These are phyloP conservation scores for Vireo griseus DNA, from an alignment of 2,797 vertebrate species.

Conservation along the genomic window DNA sequence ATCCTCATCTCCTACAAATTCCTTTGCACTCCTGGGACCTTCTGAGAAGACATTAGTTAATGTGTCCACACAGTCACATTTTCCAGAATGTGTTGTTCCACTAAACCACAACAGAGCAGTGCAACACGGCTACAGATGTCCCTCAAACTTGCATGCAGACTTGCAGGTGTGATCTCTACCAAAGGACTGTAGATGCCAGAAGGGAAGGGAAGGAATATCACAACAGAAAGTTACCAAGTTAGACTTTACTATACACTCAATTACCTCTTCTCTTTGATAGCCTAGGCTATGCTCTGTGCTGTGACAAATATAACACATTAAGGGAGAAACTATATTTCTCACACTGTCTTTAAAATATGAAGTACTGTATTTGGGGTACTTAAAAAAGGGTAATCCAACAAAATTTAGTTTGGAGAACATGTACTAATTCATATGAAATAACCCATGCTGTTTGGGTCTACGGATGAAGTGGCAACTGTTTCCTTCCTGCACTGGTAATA, in stretches of 20 bases:
- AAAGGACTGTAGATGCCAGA: neutral
- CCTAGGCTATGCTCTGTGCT: neutral
- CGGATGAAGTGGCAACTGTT: neutral
- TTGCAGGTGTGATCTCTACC: neutral
- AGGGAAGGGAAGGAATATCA: neutral
- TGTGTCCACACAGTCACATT: accelerated
- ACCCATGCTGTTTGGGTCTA: neutral
- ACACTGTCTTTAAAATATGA: neutral
- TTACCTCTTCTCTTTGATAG: neutral
- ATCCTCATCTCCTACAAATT: neutral
- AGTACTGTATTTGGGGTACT: neutral
- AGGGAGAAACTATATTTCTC: neutral
- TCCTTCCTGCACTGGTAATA: neutral
- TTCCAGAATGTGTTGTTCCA: neutral
- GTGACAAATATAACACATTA: neutral
- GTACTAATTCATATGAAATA: neutral
- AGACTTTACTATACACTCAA: neutral
- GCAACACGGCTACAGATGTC: neutral
- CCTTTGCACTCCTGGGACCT: neutral
- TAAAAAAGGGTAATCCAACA: neutral
- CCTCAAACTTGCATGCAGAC: accelerated
- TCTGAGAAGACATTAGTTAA: neutral
- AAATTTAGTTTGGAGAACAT: neutral
- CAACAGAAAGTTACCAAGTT: neutral
- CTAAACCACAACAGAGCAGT: neutral